Evolutionary conservation across 2,113 vertebrate genomes (phyloP), one percentile per base, ranked within the genome.

Genomic region (Halcyon malimbica): DNA sequence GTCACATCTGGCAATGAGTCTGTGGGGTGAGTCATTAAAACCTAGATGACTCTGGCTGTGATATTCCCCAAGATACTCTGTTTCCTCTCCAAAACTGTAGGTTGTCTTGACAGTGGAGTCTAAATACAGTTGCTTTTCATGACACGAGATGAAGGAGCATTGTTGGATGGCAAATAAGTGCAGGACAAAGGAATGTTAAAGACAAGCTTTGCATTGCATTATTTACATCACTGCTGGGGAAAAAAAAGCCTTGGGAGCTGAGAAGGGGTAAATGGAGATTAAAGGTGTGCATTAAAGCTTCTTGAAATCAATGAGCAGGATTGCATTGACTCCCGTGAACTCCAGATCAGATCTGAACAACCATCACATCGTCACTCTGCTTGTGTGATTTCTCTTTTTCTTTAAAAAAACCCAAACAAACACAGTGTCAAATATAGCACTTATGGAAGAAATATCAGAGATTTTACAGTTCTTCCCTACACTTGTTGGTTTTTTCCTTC

Each of bases 131-230:
- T 95, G 80, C 59, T 97, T 96, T 94, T 93, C 94, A 56, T 74
- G 74, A 91, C 1, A 86, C 6, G 39, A 68, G 50, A 73, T 56
- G 89, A 94, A 96, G 80, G 79, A 88, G 41, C 83, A 54, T 74
- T 92, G 46, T 78, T 96, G 88, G 85, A 75, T 90, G 83, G 82
- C 29, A 91, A 95, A 91, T 77, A 95, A 97, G 54, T 85, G 63
- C 88, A 97, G 85, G 94, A 84, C 91, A 89, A 90, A 94, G 56
- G 69, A 96, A 97, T 78, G 95, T 94, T 87, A 94, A 74, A 93
- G 24, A 93, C 29, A 15, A 62, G 59, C 41, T 97, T 95, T 89
- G 77, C 51, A 84, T 67, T 73, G 62, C 87, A 87, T 96, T 95
- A 95, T 96, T 97, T 96, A 90, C 91, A 92, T 94, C 54, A 87